Evolutionary conservation across 2,797 vertebrate genomes (phyloP), one percentile per base, ranked within the genome.

Genomic region (Anguilla megastoma): DNA sequence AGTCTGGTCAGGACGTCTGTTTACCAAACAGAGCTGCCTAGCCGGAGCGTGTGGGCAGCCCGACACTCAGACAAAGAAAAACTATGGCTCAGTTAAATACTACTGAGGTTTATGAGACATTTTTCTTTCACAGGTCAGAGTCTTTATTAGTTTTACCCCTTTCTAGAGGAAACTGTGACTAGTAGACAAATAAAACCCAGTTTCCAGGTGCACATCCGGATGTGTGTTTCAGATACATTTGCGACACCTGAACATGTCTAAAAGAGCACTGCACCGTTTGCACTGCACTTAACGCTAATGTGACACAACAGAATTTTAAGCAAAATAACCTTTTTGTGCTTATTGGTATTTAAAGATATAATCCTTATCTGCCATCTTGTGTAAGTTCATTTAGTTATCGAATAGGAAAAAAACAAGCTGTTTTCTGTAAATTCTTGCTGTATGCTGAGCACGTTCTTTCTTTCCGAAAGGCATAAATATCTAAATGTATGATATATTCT

Each of bases 1-100:
- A 83, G 74, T 16, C 33, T 63, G 60, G 33, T 24, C 45, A 85
- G 84, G 52, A 76, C 48, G 58, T 80, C n/a, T 88, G 71, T 89
- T 74, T 82, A 85, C 88, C 63, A n/a, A 84, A 80, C 56, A 8
- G 66, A 76, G 63, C 10, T 66, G 2, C 36, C 33, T 79, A 50
- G 24, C 3, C 7, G 16, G 27, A 56, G 30, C 7, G 10, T 16
- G 52, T 63, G 9, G n/a, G 66, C 80, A 74, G 60, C 56, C 82
- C 88, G 85, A 85, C 41, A 21, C 48, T 0, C 66, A 88, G 83
- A 86, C 21, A 48, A 84, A n/a, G 69, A 83, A 63, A 24, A 24
- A 1, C 16, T 1, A 10, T 3, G 45, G 79, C 18, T 45, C 21
- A 16, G 45, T n/a, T 8, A 33, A 9, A 50, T 82, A 21, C 16